Evolutionary conservation across 2,888 invertebrate genomes (phyloP), one percentile per base, ranked within the genome.

Genomic region (Eurois occulta): DNA sequence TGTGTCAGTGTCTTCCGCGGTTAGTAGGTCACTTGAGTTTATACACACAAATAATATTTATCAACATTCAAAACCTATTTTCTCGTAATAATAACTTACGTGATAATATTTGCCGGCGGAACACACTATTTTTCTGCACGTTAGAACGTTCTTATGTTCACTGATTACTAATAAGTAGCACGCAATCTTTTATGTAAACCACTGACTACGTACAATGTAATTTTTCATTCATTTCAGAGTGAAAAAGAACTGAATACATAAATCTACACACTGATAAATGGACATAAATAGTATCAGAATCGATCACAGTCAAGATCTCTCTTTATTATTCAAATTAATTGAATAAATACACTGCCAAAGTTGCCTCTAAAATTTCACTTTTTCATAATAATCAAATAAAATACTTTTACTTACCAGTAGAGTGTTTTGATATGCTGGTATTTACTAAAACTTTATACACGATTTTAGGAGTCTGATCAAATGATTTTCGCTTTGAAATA

Each of bases 311-410:
- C 83, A 77, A 85, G 89, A 93, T 91, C 89, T 90, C 89, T 87
- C 86, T 88, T 90, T 90, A 89, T 90, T 91, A 93, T 92, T 92
- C 87, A 92, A 92, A 93, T 91, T 83, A 85, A 87, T 84, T 88
- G 87, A 90, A 89, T 88, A 90, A 85, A 87, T 83, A 87, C 77
- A 82, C 72, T 75, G 43, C 75, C 70, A 75, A 86, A 82, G 72
- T 72, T 74, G 68, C 58, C 71, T 84, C 74, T 35, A 58, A 83
- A 86, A 85, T 90, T 90, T 90, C 86, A 85, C 87, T 87, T 86
- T 84, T 78, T 69, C 65, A 16, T 55, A 76, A 58, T 74, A 71
- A 55, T 74, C 41, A 74, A 83, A 82, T 76, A 74, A 84, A 72
- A 71, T 72, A 72, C 76, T 64, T 78, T 60, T 77, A 89, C 89